Base-by-base conservation (phyloP, 2,888 invertebrate species). In the Tortricodes alternella region DNA sequence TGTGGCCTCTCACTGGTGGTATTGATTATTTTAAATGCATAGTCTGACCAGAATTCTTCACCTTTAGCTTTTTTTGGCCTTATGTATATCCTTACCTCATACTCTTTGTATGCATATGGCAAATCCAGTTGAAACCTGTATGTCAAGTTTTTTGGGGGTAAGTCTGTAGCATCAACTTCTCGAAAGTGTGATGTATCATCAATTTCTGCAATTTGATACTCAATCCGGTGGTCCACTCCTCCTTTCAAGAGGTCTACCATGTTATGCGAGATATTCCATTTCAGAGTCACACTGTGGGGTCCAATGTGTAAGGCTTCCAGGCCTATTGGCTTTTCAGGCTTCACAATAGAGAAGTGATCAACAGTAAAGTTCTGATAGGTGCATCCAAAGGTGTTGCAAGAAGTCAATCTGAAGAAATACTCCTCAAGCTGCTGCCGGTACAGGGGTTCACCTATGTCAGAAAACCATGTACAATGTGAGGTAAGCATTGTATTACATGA, bases 21-120 rank as follows among this genome's bases (percentile, higher is more conserved):
- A 62, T 92, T 89, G 63, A 94, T 92, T 1, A 92, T 84, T 43
- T 90, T 77, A 29, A 89, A 91, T 37, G 92, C 92, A 61, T 93
- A 93, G 46, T 93, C 83, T 34, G 96, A 96, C 96, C 96, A 96
- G 79, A 92, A 89, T 58, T 93, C 92, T 21, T 92, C 92, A 15
- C 83, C 73, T 1, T 88, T 85, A 3, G 92, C 91, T 55, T 74
- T 77, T 23, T 80, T 82, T 13, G 94, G 92, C 71, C 92, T 93
- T 55, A 94, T 92, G 58, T 93, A 93, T 48, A 96, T 93, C 62
- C 95, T 89, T 1, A 96, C 92, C 63, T 95, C 94, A 85, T 96
- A 96, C 46, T 92, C 89, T 62, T 92, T 91, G 71, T 95, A 92
- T 0, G 95, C 93, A 80, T 93, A 94, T 52, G 92, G 89, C 38